Evolutionary conservation across 2,797 vertebrate species (phyloP).

Genomic region (Pseudomugil gertrudae): DNA sequence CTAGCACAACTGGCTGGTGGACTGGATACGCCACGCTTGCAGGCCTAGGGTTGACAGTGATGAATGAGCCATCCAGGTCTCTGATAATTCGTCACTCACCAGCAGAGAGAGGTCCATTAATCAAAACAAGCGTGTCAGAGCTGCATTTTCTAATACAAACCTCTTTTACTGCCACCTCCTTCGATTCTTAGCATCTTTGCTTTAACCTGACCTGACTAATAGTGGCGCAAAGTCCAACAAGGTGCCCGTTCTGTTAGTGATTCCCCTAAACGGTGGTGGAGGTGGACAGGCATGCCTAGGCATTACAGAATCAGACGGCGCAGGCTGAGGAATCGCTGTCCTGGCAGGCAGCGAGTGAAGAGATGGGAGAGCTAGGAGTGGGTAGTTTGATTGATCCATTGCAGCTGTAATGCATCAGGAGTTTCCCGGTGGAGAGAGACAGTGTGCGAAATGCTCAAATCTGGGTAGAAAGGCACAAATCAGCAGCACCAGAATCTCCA

Average conservation of each 20-base stretch:
- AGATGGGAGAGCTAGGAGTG: slow-evolving; percentile 41
- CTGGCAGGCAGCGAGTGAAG: slow-evolving; percentile 60
- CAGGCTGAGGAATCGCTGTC: slow-evolving; percentile 53
- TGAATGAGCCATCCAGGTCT: slow-evolving; percentile 76
- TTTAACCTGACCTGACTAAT: slow-evolving; percentile 49
- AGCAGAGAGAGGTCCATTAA: slow-evolving; percentile 80
- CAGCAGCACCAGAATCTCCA: slow-evolving; percentile 60
- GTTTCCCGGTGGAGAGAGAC: slow-evolving; percentile 60
- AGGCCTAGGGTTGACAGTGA: slow-evolving; percentile 74
- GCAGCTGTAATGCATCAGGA: slow-evolving; percentile 76
- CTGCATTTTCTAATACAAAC: slow-evolving; percentile 44
- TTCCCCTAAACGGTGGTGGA: slow-evolving; percentile 41
- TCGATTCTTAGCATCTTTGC: slow-evolving; percentile 34
- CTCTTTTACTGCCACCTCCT: slow-evolving; percentile 35
- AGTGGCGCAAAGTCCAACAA: slow-evolving; percentile 12
- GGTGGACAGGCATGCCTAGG: slow-evolving; percentile 43
- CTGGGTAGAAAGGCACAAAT: slow-evolving; percentile 65
- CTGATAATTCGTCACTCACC: slow-evolving; percentile 84
- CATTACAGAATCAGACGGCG: slow-evolving; percentile 17
- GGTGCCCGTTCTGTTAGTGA: slow-evolving; percentile 25
- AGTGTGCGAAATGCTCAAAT: slow-evolving; percentile 64
- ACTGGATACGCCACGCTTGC: slow-evolving; percentile 57
- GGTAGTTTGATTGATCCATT: slow-evolving; percentile 71
- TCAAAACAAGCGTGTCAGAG: slow-evolving; percentile 72
- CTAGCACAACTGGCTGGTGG: slow-evolving; percentile 46